Base-by-base conservation (phyloP, 2,113 vertebrate species). In the Seriola rivoliana region DNA sequence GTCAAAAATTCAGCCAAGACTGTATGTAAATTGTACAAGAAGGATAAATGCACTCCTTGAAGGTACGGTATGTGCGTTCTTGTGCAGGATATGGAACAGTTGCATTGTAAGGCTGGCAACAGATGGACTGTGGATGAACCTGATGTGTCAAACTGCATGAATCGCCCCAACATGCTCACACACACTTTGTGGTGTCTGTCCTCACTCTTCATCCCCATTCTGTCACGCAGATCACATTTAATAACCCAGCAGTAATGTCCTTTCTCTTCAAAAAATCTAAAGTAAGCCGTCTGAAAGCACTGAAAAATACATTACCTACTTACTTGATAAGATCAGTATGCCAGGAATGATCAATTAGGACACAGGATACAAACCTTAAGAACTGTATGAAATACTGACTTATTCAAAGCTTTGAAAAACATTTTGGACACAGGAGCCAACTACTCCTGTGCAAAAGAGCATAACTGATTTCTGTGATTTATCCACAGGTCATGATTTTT, bases 11-110 rank as follows among this genome's bases (percentile, higher is more conserved):
- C 75, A 67, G 48, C 82, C 78, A 72, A 40, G 59, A 14, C 52
- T 87, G 62, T 68, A 59, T 87, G 62, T 68, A 59, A 67, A 75
- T 23, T 64, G 46, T 73, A 85, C 59, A 74, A 73, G 69, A 46
- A 80, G 62, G 65, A 88, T 63, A 57, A 55, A 81, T 65, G 64
- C 38, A 14, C 48, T 75, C 55, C 63, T 89, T 84, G 25, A 34
- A 76, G 46, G 34, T 72, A 75, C 23, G 90, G 80, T 82, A 88
- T 93, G 91, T 74, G 77, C 60, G 57, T 86, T 86, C 81, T 74
- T 85, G 75, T 67, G 81, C 77, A 80, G 71, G 93, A 90, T 81
- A 93, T 87, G 94, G 92, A 94, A 93, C 82, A 75, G 71, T 93
- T 89, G 80, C 72, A 73, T 23, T 93, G 87, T 90, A 91, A 92